These are phyloP conservation scores for Phocoena sinus DNA, from an alignment of 2,113 vertebrate species.

Conservation along the genomic window DNA sequence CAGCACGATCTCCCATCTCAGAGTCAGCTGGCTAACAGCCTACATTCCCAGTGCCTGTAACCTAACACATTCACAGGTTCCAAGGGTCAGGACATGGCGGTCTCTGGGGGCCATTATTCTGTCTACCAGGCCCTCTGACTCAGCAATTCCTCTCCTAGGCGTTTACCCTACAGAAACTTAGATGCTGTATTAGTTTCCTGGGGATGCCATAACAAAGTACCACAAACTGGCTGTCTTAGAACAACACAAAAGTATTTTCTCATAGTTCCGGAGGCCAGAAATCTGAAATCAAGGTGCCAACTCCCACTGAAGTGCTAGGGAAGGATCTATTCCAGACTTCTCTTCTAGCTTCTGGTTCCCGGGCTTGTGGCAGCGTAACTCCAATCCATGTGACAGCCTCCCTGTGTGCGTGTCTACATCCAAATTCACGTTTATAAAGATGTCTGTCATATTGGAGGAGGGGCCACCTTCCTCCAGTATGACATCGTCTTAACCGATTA, in stretches of 20 bases:
- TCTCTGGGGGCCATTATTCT: not conserved
- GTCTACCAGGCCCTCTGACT: not conserved
- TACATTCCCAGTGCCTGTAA: not conserved
- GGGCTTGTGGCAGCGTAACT: not conserved
- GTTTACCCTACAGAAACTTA: rapidly evolving
- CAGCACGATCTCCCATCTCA: not conserved
- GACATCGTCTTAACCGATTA: no score
- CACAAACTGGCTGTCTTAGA: not conserved
- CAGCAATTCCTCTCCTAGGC: not conserved
- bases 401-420: not conserved
- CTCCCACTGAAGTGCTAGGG: not conserved
- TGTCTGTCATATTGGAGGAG: rapidly evolving
- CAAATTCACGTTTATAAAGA: not conserved
- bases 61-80: rapidly evolving
- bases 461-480: not conserved
- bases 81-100: not conserved
- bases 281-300: not conserved
- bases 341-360: not conserved
- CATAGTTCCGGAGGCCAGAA: not conserved
- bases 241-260: not conserved
- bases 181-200: rapidly evolving
- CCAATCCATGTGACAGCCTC: rapidly evolving
- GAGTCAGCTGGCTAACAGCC: not conserved
- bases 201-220: no score
- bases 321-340: rapidly evolving